A percentile compares a stretch with the other conserved stretches of the same genome.
phyloP scores from a whole-genome alignment of 2,797 vertebrate genomes.

The Eidolon dupreanum region DNA sequence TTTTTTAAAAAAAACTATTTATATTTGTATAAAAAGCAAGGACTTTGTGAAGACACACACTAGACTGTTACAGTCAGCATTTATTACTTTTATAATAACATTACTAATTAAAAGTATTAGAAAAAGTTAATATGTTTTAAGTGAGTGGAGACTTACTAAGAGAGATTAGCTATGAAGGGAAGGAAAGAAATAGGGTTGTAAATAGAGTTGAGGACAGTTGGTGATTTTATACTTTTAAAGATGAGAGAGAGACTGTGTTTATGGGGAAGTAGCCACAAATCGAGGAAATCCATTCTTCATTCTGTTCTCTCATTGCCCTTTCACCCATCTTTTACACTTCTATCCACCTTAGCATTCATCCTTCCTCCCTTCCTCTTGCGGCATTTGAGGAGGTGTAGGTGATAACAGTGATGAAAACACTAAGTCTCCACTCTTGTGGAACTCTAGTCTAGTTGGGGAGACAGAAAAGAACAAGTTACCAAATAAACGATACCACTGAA shows the following conservation, averaged over 20 bases:
- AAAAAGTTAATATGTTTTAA: neutral
- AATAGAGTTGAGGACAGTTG: neutral
- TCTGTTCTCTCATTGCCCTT: neutral
- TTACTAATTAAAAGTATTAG: neutral
- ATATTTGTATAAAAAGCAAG: neutral
- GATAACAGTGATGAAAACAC: neutral
- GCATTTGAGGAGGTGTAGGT: neutral
- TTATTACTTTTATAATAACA: neutral
- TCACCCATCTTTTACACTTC: neutral
- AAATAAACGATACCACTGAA: neutral
- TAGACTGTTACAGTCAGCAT: neutral
- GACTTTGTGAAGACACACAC: neutral
- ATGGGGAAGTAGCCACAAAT: neutral
- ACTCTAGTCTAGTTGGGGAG: neutral
- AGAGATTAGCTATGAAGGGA: neutral
- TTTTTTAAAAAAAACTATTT: neutral
- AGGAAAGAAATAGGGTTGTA: neutral
- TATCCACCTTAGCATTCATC: neutral
- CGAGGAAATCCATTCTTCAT: neutral
- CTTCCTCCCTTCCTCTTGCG: neutral
- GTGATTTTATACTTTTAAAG: slow-evolving; percentile 14
- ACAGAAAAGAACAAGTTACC: neutral
- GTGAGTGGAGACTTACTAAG: neutral
- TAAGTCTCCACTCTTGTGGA: neutral
- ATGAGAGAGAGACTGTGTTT: neutral